A percentile compares a stretch with the other conserved stretches of the same genome.
phyloP scores from a whole-genome alignment of 2,797 vertebrate genomes.

The Geotrypetes seraphini region DNA sequence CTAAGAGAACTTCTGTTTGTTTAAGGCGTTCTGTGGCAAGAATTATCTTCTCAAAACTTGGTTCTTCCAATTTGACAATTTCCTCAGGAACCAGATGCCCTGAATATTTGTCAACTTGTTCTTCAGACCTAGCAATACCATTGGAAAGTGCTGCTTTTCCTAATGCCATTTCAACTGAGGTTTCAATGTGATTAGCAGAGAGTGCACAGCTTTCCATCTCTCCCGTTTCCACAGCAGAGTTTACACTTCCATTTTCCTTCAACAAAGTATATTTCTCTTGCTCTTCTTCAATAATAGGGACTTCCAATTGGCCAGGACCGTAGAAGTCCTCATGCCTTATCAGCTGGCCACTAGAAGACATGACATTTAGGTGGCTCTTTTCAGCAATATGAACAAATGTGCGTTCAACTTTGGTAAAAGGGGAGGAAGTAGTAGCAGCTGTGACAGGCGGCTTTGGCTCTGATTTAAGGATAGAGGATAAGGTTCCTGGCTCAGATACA shows the following conservation, averaged over 20 bases:
- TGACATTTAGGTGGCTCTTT: constrained; percentile 88
- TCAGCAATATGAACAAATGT: constrained; percentile 94
- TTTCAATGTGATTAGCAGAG: constrained; percentile 21
- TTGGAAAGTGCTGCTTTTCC: constrained; percentile 28
- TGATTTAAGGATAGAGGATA: constrained; percentile 77
- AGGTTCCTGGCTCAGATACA: constrained; percentile 69
- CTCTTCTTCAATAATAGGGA: constrained; percentile 40
- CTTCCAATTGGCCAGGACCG: constrained; percentile 40
- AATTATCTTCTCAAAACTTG: constrained; percentile 12
- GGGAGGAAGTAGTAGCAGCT: constrained; percentile 63
- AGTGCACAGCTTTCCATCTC: constrained; percentile 36
- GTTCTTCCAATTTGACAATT: constrained; percentile 5
- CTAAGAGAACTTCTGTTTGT: neutral
- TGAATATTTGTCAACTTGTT: neutral
- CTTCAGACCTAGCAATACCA: constrained; percentile 6
- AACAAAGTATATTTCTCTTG: constrained; percentile 27
- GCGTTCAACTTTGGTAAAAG: constrained; percentile 92
- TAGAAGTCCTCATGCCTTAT: constrained; percentile 52
- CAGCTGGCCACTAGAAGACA: constrained; percentile 72
- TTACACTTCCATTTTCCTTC: constrained; percentile 38
- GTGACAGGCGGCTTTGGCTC: constrained; percentile 65
- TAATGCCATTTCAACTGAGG: constrained; percentile 18
- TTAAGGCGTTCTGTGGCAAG: constrained; percentile 14
- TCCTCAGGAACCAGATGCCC: constrained; percentile 14
- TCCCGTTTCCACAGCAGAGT: constrained; percentile 31